Evolutionary conservation across 1,140 invertebrate species (phyloP).

Genomic region (Drosophila paulistorum): DNA sequence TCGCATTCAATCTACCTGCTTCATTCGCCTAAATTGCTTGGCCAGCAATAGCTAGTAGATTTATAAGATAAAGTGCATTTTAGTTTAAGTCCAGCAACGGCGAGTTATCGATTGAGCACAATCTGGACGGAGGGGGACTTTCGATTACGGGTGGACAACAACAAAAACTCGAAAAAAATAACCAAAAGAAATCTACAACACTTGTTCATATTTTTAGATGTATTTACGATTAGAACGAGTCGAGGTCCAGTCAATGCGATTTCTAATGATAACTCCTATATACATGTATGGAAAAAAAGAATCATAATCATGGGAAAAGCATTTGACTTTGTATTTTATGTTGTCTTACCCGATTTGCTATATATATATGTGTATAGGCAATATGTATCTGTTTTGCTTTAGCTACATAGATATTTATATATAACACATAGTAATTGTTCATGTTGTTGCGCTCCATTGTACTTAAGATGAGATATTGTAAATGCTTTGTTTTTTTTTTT

Average conservation of each 20-base stretch:
- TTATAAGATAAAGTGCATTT: slow-evolving; percentile 48
- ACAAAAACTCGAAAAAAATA: background rate
- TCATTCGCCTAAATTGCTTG: slow-evolving; percentile 19
- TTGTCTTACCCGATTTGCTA: no score
- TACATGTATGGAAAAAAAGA: background rate
- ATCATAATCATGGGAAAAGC: background rate
- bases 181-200: background rate
- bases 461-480: slow-evolving; percentile 47
- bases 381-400: background rate
- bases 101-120: background rate
- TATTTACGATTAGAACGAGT: slow-evolving; percentile 2
- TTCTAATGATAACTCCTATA: background rate
- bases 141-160: background rate
- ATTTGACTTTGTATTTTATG: background rate
- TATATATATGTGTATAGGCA: no score
- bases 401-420: slow-evolving; percentile 28
- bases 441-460: slow-evolving; percentile 35
- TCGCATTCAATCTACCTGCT: slow-evolving; percentile 2
- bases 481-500: slow-evolving; percentile 29
- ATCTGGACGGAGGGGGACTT: background rate
- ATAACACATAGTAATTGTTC: background rate
- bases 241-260: background rate
- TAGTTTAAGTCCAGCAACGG: slow-evolving; percentile 34
- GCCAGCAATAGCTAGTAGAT: background rate
- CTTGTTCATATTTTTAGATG: slow-evolving; percentile 6